Percentiles rank a stretch among this genome's conserved stretches.
These are phyloP conservation scores for Leptodactylus fallax DNA, from an alignment of 2,797 vertebrate genomes.

Conservation along the genomic window DNA sequence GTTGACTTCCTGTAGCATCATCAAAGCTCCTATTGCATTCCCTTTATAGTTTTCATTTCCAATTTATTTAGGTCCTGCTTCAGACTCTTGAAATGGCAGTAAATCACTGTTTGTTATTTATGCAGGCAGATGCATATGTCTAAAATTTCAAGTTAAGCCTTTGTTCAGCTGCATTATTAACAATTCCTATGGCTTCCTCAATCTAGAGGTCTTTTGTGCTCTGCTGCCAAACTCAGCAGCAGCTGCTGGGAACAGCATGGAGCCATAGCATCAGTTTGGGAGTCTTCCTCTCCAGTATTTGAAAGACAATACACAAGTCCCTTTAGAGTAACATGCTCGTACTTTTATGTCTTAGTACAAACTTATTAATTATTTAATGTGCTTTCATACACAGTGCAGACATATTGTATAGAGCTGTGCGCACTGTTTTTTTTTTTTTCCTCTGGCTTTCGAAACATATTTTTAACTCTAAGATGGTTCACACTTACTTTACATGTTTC, in stretches of 20 bases:
- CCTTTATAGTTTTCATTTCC: conserved; percentile 54
- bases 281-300: conserved; percentile 14
- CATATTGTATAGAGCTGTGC: not conserved
- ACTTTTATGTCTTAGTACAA: conserved; percentile 11
- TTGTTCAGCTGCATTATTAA: conserved; percentile 55
- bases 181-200: conserved; percentile 41
- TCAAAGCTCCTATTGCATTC: conserved; percentile 54
- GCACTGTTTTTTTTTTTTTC: not conserved
- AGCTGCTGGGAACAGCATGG: conserved; percentile 49
- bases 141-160: conserved; percentile 53
- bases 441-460: not conserved
- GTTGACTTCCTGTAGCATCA: conserved; percentile 32
- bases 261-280: not conserved
- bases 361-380: conserved; percentile 24
- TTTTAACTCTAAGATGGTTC: conserved; percentile 8
- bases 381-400: not conserved
- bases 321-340: conserved; percentile 21
- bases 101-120: conserved; percentile 57
- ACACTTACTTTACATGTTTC: not conserved
- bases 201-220: conserved; percentile 44
- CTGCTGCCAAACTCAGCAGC: conserved; percentile 12
- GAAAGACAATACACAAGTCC: conserved; percentile 26
- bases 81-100: conserved; percentile 32
- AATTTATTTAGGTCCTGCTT: conserved; percentile 48
- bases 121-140: conserved; percentile 53